Base-by-base conservation (phyloP, 2,888 invertebrate genomes). In the Lepidocyrtoides sp. region DNA sequence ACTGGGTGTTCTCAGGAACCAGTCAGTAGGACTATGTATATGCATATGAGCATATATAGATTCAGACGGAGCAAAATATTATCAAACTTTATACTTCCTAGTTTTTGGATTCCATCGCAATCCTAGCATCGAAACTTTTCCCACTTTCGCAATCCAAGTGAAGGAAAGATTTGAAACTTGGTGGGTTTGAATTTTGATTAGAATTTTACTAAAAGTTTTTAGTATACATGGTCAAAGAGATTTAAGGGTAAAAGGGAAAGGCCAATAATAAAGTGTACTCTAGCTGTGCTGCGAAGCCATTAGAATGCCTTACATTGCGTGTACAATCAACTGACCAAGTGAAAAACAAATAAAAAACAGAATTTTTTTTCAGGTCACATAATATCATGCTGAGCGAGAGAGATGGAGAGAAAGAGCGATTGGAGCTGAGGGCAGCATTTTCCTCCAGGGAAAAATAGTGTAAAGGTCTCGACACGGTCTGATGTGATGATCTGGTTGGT, bases 171-270 rank as follows among this genome's bases (percentile, higher is more conserved):
- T 41, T 84, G 69, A 69, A 84, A 84, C 84, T 84, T 84, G 48
- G 32, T 69, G 32, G 84, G 84, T 84, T 84, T 84, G 69, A 84
- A 84, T 84, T 84, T 84, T 84, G 66, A 84, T 84, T 84, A 69
- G 84, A 69, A 84, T 69, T 84, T 84, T 51, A 29, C 75, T 51
- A 20, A 14, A 72, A 75, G 75, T 75, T 75, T 17, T 17, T 5
- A 20, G 26, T 48, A 26, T 48, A 7, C 14, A 66, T 66, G 12
- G 32, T 26, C 29, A 36, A 23, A 51, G 75, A 75, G 75, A 44
- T 75, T 75, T 75, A 17, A 29, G 48, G 14, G 48, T 51, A 48
- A 51, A 75, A 75, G 32, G 14, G 48, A 17, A 75, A 44, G 48
- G 48, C 12, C 48, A 75, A 17, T 44, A 75, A 75, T 75, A 75